A percentile compares a stretch with the other conserved stretches of the same genome.
Conservation (phyloP, 2,888 invertebrate genomes). For the Lomographa bimaculata region DNA sequence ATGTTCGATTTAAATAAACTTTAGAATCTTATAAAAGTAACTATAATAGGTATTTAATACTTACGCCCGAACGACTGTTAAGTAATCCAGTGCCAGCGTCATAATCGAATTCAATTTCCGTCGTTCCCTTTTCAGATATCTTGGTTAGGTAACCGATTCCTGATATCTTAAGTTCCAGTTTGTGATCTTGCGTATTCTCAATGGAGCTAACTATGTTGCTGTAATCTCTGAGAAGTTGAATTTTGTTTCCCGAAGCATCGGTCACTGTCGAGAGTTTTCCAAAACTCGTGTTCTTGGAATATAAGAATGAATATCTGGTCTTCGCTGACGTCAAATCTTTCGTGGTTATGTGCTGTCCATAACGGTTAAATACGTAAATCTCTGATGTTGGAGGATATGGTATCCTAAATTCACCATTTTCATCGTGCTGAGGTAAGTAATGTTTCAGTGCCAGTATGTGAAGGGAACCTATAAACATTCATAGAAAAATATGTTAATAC, state of each 20-base stretch:
- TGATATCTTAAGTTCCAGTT: slow-evolving; percentile 95
- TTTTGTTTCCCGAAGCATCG: slow-evolving; percentile 96
- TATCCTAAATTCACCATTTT: slow-evolving; percentile 96
- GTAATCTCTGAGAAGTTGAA: slow-evolving; percentile 95
- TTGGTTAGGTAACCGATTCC: slow-evolving; percentile 96
- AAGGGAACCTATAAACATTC: slow-evolving; percentile 84
- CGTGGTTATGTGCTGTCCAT: slow-evolving; percentile 98
- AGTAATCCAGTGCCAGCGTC: slow-evolving; percentile 94
- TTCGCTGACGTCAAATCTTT: slow-evolving; percentile 97
- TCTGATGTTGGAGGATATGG: slow-evolving; percentile 97
- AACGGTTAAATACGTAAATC: slow-evolving; percentile 96
- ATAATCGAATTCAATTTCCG: slow-evolving; percentile 95
- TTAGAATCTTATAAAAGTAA: no score
- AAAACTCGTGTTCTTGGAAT: slow-evolving; percentile 98
- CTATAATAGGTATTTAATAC: no score
- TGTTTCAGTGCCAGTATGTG: slow-evolving; percentile 94
- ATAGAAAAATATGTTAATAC: not conserved
- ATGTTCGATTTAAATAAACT: no score
- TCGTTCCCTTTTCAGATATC: slow-evolving; percentile 93
- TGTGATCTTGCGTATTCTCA: slow-evolving; percentile 97
- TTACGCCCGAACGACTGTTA: slow-evolving; percentile 91
- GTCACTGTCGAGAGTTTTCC: slow-evolving; percentile 97
- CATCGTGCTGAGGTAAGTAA: slow-evolving; percentile 93
- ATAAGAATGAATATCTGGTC: slow-evolving; percentile 96
- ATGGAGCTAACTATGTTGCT: slow-evolving; percentile 96